Evolutionary conservation across 2,888 invertebrate genomes (phyloP).

Genomic region (Nycteola revayana): DNA sequence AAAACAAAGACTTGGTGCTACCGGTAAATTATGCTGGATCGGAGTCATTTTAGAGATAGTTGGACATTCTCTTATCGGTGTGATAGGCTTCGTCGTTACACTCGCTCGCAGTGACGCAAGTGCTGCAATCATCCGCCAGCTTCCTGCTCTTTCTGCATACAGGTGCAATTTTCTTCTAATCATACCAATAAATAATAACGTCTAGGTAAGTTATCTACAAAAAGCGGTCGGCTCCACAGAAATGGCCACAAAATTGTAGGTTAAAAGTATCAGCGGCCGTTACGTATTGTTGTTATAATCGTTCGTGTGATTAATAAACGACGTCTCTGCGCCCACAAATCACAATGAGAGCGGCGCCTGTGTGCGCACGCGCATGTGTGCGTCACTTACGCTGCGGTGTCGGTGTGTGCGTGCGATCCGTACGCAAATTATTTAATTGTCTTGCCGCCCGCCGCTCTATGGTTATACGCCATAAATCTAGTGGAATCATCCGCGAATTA

Average conservation of each 20-base stretch:
- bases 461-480: constrained; percentile 76
- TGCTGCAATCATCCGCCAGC: no score
- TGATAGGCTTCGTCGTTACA: no score
- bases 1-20: constrained; percentile 8
- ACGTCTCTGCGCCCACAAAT: constrained; percentile 51
- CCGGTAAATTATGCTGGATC: constrained; percentile 4
- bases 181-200: constrained; percentile 24
- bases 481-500: constrained; percentile 66
- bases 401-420: constrained; percentile 36
- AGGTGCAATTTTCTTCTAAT: constrained; percentile 23
- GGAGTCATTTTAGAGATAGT: constrained; percentile 1
- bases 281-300: constrained; percentile 33
- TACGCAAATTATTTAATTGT: constrained; percentile 79
- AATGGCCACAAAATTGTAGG: constrained; percentile 35
- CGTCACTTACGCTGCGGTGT: constrained; percentile 1
- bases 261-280: constrained; percentile 13
- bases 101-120: no score
- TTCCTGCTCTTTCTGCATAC: constrained; percentile 7
- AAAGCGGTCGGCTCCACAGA: constrained; percentile 19
- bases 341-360: constrained; percentile 41
- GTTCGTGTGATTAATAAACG: constrained; percentile 41
- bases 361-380: background rate
- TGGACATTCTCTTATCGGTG: no score
- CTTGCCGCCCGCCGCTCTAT: constrained; percentile 56
- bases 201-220: no score